Evolutionary conservation across 2,113 vertebrate species (phyloP).

Genomic region (Leptocoma aspasia): DNA sequence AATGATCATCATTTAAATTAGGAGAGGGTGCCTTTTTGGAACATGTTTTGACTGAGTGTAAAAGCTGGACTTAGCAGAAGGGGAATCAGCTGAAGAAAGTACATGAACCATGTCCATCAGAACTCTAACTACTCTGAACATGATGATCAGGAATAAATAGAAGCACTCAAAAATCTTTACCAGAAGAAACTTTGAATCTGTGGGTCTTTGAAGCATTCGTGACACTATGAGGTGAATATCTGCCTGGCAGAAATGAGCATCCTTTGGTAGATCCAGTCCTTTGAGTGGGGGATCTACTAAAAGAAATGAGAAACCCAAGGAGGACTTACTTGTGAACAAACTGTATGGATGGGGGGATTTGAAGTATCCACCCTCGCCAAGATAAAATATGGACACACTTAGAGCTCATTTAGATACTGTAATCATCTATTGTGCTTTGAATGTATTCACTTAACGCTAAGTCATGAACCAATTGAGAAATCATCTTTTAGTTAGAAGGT

Average conservation of each 20-base stretch:
- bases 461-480: not conserved
- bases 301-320: not conserved
- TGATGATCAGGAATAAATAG: not conserved
- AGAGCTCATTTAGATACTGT: not conserved
- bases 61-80: not conserved
- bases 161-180: not conserved
- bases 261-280: not conserved
- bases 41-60: not conserved
- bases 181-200: not conserved
- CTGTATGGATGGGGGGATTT: not conserved
- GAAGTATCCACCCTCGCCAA: not conserved
- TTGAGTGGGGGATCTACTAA: not conserved
- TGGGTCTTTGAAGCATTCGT: not conserved
- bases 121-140: not conserved
- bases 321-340: not conserved
- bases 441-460: not conserved
- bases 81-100: not conserved
- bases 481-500: not conserved
- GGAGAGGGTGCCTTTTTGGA: not conserved
- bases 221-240: not conserved
- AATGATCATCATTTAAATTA: not conserved
- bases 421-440: not conserved
- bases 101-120: not conserved
- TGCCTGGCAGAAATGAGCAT: not conserved
- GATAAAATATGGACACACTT: not conserved